Base-by-base conservation (phyloP, 2,888 invertebrate genomes). In the Phania funesta region DNA sequence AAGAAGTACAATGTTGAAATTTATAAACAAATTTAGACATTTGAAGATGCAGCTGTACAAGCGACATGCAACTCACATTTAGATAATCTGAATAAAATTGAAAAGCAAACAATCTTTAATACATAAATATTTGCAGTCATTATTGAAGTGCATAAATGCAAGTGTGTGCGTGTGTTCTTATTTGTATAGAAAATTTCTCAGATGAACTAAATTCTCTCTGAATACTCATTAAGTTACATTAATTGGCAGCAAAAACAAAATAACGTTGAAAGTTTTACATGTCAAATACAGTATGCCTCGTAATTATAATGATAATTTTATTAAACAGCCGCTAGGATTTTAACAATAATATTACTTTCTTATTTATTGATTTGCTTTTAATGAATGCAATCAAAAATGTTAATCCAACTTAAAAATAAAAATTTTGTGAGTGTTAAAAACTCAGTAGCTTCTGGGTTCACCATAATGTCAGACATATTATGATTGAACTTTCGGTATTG, bases 151-250 rank as follows among this genome's bases (percentile, higher is more conserved):
- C 20, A 11, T 46, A 16, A 24, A 13, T 58, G 35, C 20, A n/a
- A n/a, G n/a, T n/a, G 13, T 48, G 50, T 41, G 9, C 18, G 32
- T n/a, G 18, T 58, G 22, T 44, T 71, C 38, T 3, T 50, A 60
- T 71, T 60, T 60, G 41, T 46, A 65, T 54, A 13, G 46, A 75
- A 48, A 26, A 65, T 65, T 58, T 38, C 56, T 75, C 26, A 65
- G 48, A 38, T 64, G 48, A 48, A 75, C 65, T 11, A 58, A 58
- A 74, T 74, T 46, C 50, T 56, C 75, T 77, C 56, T 62, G 35
- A 38, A 71, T 44, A 56, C 64, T 68, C 54, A 70, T 70, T 54
- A 54, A 54, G 38, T 71, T 46, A 46, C 77, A 78, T 70, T 64
- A 68, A 67, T 68, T 77, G 70, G 46, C 26, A 70, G 52, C 32